Evolutionary conservation across 37 sponge, comb jelly and placozoan genomes (phyloP).

Genomic region (Theonella swinhoei): DNA sequence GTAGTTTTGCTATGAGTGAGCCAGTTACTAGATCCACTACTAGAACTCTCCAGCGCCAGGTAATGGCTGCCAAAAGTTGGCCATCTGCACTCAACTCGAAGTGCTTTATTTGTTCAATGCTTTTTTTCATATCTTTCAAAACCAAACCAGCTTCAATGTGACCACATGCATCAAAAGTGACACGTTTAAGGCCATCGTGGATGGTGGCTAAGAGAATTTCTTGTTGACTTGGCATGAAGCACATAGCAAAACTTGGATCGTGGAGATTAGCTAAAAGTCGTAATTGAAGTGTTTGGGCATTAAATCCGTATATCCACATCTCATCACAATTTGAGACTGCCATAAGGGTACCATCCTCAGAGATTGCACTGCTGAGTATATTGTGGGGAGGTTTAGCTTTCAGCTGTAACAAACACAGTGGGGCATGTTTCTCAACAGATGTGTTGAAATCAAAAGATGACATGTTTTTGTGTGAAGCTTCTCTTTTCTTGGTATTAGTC

Average conservation of each 20-base stretch:
- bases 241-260: constrained; percentile 36
- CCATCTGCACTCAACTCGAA: constrained; percentile 33
- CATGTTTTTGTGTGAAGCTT: no score
- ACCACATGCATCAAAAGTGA: neutral
- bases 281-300: neutral
- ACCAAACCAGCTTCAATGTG: neutral
- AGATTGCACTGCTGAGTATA: constrained; percentile 54
- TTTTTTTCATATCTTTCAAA: neutral
- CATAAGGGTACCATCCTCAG: constrained; percentile 42
- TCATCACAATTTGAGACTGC: constrained; percentile 40
- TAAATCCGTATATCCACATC: constrained; percentile 59
- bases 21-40: constrained; percentile 13
- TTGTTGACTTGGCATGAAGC: constrained; percentile 3
- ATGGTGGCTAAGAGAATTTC: constrained; percentile 25
- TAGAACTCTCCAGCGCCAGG: neutral
- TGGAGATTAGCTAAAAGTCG: neutral
- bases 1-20: constrained; percentile 6
- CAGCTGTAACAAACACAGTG: constrained; percentile 35
- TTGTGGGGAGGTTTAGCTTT: constrained; percentile 28
- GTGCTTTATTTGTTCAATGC: neutral
- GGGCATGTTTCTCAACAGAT: neutral
- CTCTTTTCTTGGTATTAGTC: no score
- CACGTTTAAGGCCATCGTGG: neutral
- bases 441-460: neutral
- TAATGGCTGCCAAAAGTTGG: neutral